Percentiles rank a stretch among this genome's conserved stretches.
Conservation (phyloP, 2,797 vertebrate genomes). For the Sternotherus odoratus region DNA sequence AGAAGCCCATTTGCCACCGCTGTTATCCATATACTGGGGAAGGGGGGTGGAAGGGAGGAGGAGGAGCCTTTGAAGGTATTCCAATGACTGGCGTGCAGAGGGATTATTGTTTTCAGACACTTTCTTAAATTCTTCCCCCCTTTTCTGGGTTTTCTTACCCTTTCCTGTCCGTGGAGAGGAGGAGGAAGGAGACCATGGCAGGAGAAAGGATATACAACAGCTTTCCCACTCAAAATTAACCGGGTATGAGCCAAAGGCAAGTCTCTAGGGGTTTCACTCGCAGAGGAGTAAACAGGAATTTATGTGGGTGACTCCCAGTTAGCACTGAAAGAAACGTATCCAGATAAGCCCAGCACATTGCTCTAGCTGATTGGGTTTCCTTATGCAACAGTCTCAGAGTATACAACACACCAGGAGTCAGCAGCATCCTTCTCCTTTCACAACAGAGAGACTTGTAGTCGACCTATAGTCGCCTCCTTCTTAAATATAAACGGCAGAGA, state of each 20-base stretch:
- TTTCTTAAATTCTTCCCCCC: neutral
- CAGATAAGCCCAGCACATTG: neutral
- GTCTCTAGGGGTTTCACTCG: neutral
- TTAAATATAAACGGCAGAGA: conserved; percentile 40
- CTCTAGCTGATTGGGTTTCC: neutral
- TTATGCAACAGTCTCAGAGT: neutral
- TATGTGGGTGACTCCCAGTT: neutral
- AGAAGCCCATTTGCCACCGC: neutral
- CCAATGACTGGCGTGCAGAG: neutral
- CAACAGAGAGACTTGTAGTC: conserved; percentile 46
- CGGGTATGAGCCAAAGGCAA: neutral
- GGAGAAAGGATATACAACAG: neutral
- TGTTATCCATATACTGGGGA: neutral
- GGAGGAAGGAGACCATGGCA: neutral
- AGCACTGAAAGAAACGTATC: neutral
- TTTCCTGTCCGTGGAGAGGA: neutral
- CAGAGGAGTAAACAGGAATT: neutral
- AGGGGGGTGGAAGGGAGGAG: too few species aligned
- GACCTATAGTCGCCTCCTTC: conserved; percentile 32
- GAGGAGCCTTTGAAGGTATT: neutral
- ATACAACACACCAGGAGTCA: neutral
- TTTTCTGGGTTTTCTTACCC: neutral
- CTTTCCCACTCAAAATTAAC: neutral
- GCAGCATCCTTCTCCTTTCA: neutral
- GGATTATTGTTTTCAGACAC: neutral